Base-by-base conservation (phyloP, 1,140 invertebrate species). In the Heliothis virescens region DNA sequence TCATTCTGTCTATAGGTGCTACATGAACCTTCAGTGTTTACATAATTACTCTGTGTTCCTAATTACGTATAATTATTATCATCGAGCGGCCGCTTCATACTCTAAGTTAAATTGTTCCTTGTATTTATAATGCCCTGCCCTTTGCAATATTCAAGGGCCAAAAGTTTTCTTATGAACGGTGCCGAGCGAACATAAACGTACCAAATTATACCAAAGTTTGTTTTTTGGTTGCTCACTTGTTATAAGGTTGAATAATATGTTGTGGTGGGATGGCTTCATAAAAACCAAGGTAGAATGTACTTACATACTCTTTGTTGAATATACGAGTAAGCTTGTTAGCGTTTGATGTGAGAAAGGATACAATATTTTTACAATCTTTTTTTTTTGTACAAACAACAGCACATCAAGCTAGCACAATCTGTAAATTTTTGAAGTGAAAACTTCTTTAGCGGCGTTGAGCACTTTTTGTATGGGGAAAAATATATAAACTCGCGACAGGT, bases 31-130 rank as follows among this genome's bases (percentile, higher is more conserved):
- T 65, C 62, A 47, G 34, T 34, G 34, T 41, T 41, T 41, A 65
- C 62, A 47, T 16, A 47, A 16, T 65, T 65, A 65, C 34, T 55
- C 62, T 12, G 55, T 53, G 62, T 53, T 59, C 60, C 62, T 79
- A 79, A 82, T 82, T 82, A 82, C 81, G 60, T 67, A 63, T 52
- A 75, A 75, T 62, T 75, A 75, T 75, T 75, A 13, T 67, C 60
- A 80, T 57, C 72, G 72, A 63, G 78, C 47, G 59, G 78, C 29
- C 16, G 60, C 16, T 57, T 65, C 48, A 74, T 63, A 26, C 26
- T 47, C 71, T 13, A 80, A 80, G 79, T 80, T 80, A 74, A 80
- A 80, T 80, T 80, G 63, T 67, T 60, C 62, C 47, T 74, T 80
- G 71, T 80, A 80, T 65, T 65, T 67, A 78, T 69, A 78, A 78